Base-by-base conservation (phyloP, 2,888 invertebrate genomes). In the Seira musarum region DNA sequence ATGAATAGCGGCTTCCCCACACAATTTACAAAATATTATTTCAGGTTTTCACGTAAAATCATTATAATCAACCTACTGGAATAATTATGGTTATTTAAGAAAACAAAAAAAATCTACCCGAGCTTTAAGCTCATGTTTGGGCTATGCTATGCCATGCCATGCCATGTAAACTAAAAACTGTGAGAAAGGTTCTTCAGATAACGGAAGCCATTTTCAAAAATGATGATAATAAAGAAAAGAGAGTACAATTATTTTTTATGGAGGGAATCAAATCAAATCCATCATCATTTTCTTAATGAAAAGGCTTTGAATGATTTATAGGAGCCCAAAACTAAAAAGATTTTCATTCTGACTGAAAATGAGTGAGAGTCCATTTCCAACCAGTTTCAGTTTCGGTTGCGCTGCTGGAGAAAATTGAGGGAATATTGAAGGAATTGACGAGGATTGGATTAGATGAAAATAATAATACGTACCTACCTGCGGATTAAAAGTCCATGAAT, bases 61-160 rank as follows among this genome's bases (percentile, higher is more conserved):
- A 72, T 61, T 67, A 72, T 72, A 71, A 72, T 78, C 61, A 68
- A 19, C 68, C 8, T 30, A 30, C 30, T n/a, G 35, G 17, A 60
- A 72, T 67, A 64, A 79, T 79, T 79, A 79, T 73, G 68, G 68
- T 79, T 40, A 73, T 79, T 79, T 67, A 30, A 53, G 40, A 67
- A 64, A 49, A 49, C 30, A 2, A 30, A 30, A 30, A 30, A 30
- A 30, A 49, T 35, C 60, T 19, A 63, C 61, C 72, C 49, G 72
- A 40, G 67, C 72, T 77, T 46, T n/a, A n/a, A 8, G 30, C 30
- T 30, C 8, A 8, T n/a, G n/a, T n/a, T n/a, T n/a, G n/a, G n/a
- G n/a, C n/a, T 30, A 8, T 5, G 30, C 30, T 5, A 30, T 2
- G 2, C 8, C 30, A 30, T 5, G 2, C 30, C 30, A 30, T 5